A percentile compares a stretch with the other conserved stretches of the same genome.
These are phyloP conservation scores for Pantherophis vulpinus DNA, from an alignment of 2,797 vertebrate genomes.

Conservation along the genomic window DNA sequence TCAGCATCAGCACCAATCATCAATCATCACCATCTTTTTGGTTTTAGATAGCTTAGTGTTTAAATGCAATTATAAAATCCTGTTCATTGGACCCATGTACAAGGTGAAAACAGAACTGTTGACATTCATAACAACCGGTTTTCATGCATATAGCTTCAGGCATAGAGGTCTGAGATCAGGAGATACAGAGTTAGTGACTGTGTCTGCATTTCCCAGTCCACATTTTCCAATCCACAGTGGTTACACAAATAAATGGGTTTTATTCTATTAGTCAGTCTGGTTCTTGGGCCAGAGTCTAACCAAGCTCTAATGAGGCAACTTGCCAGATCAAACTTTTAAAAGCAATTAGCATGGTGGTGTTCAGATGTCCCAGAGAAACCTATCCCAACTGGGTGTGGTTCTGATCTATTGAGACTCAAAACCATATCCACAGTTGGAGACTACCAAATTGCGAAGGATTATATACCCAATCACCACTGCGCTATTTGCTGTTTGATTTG, in stretches of 20 bases:
- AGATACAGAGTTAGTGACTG: neutral
- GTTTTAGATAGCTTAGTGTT: constrained; percentile 18
- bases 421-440: neutral
- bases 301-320: neutral
- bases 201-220: neutral
- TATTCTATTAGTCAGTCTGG: constrained; percentile 11
- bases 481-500: neutral
- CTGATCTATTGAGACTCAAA: neutral
- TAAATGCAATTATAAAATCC: neutral
- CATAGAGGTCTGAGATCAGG: neutral
- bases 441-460: neutral
- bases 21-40: neutral
- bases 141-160: neutral
- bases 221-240: neutral
- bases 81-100: neutral
- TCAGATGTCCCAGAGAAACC: neutral
- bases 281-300: constrained; percentile 13
- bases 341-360: neutral
- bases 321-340: constrained; percentile 10
- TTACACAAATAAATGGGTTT: constrained; percentile 7
- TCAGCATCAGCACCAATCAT: neutral
- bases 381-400: neutral
- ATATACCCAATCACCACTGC: neutral
- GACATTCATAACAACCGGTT: neutral
- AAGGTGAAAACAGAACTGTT: neutral